A percentile compares a stretch with the other conserved stretches of the same genome.
Conservation (phyloP, 2,113 vertebrate genomes). For the Kryptolebias marmoratus region DNA sequence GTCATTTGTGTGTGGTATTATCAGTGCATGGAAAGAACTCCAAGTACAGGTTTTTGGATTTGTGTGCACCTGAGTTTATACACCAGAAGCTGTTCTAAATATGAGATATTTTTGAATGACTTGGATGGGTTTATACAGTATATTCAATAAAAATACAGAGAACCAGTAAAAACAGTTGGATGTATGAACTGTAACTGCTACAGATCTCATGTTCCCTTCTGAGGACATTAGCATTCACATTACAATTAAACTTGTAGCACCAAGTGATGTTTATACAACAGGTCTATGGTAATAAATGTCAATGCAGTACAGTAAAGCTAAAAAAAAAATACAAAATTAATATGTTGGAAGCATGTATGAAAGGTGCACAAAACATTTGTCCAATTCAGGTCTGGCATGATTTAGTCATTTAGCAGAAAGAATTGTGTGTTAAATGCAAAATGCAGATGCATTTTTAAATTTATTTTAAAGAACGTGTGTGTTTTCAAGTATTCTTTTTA, state of each 20-base stretch:
- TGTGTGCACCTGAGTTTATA: constrained; percentile 89
- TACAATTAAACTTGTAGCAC: constrained; percentile 92
- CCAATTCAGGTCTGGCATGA: constrained; percentile 74
- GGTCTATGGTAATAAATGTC: constrained; percentile 83
- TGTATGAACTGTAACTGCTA: constrained; percentile 78
- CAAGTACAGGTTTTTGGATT: constrained; percentile 81
- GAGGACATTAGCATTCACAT: constrained; percentile 95
- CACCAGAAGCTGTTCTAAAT: constrained; percentile 74
- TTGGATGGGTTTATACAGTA: constrained; percentile 74
- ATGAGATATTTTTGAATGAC: constrained; percentile 67
- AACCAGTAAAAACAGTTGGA: constrained; percentile 80
- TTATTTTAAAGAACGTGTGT: constrained; percentile 68
- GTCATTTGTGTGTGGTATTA: constrained; percentile 84
- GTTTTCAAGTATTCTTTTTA: constrained; percentile 87
- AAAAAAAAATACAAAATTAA: constrained; percentile 59
- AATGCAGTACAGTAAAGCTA: constrained; percentile 84
- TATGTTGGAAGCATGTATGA: constrained; percentile 68
- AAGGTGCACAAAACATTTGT: constrained; percentile 74
- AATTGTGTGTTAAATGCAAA: constrained; percentile 77
- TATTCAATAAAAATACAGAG: constrained; percentile 74
- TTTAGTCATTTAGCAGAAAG: constrained; percentile 72
- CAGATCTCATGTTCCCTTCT: constrained; percentile 80
- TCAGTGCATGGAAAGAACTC: constrained; percentile 91
- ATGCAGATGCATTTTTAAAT: constrained; percentile 76
- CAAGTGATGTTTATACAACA: constrained; percentile 88